Conservation (phyloP, 2,888 invertebrate species). For the Drosophila hamatofila region DNA sequence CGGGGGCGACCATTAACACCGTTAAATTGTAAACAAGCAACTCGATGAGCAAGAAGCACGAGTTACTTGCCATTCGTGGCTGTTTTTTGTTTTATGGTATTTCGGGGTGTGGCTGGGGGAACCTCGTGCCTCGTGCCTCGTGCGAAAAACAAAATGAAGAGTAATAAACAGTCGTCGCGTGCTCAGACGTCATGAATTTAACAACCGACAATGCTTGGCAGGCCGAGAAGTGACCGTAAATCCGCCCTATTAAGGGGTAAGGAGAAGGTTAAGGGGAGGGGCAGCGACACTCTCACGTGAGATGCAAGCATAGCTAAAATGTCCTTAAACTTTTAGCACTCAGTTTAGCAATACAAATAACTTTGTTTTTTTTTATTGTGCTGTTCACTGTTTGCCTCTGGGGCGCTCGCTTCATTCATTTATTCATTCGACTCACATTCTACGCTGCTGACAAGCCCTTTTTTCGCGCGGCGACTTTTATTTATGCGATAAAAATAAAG, state of each 20-base stretch:
- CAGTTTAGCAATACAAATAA: slow-evolving; percentile 38
- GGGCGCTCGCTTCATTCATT: slow-evolving; percentile 2
- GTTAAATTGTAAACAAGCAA: slow-evolving; percentile 58
- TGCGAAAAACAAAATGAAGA: slow-evolving; percentile 59
- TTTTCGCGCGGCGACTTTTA: slow-evolving; percentile 70
- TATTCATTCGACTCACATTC: slow-evolving; percentile 40
- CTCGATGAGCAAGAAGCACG: slow-evolving; percentile 17
- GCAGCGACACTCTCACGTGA: slow-evolving; percentile 33
- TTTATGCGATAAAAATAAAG: slow-evolving; percentile 81
- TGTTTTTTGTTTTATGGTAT: slow-evolving; percentile 14
- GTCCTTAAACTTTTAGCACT: slow-evolving; percentile 72
- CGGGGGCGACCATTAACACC: slow-evolving; percentile 60
- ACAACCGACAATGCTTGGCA: slow-evolving; percentile 43
- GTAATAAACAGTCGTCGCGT: slow-evolving; percentile 72
- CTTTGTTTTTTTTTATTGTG: slow-evolving; percentile 7
- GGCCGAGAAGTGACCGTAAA: slow-evolving; percentile 31
- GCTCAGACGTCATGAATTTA: slow-evolving; percentile 73
- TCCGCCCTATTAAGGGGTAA: background rate
- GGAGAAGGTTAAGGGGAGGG: background rate
- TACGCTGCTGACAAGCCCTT: slow-evolving; percentile 71
- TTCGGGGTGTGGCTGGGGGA: slow-evolving; percentile 39
- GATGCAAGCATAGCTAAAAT: slow-evolving; percentile 54
- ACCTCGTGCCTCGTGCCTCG: background rate
- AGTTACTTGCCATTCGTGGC: background rate
- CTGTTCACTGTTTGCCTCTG: background rate